Base-by-base conservation (phyloP, 2,113 vertebrate genomes). In the Psophia crepitans region DNA sequence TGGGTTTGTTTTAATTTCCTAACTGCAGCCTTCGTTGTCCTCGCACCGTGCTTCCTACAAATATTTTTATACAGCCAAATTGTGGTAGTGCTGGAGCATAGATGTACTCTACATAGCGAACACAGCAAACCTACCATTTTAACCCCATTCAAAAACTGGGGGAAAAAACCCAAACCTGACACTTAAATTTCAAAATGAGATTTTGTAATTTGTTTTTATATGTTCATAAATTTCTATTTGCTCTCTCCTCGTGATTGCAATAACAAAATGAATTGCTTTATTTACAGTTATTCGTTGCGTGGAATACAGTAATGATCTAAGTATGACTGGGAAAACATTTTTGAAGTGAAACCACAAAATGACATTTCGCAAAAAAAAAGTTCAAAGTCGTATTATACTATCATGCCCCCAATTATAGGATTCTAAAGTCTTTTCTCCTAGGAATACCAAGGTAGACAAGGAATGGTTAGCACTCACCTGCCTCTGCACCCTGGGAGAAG, bases 401-500 rank as follows among this genome's bases (percentile, higher is more conserved):
- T n/a, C 41, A 43, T 0, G 0, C 9, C 15, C 8, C 4, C 1
- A 8, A 30, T 27, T 71, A 89, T 0, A 41, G 23, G 14, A 26
- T 19, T 60, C 21, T 8, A 4, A 5, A 70, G 49, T 19, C 11
- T 2, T 65, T 41, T 65, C 14, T 64, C 11, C 54, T 14, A 39
- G 39, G 16, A 81, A 22, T 3, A 57, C 9, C 30, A 32, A 32
- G 17, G 12, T 2, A 4, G 2, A 2, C 5, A 51, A 87, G 32
- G 27, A 70, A 6, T 2, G 5, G n/a, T 2, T 8, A 30, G 23
- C 65, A 95, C 96, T 93, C 85, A 99, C 99, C 99, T 99, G 99
- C 98, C 99, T 99, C 98, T 99, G 99, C 39, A 99, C 99, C 77
- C 99, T 98, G 4, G 99, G 99, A 33, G 99, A 99, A 41, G 99